Base-by-base conservation (phyloP, 2,888 invertebrate genomes). In the Epistrophella euchroma region DNA sequence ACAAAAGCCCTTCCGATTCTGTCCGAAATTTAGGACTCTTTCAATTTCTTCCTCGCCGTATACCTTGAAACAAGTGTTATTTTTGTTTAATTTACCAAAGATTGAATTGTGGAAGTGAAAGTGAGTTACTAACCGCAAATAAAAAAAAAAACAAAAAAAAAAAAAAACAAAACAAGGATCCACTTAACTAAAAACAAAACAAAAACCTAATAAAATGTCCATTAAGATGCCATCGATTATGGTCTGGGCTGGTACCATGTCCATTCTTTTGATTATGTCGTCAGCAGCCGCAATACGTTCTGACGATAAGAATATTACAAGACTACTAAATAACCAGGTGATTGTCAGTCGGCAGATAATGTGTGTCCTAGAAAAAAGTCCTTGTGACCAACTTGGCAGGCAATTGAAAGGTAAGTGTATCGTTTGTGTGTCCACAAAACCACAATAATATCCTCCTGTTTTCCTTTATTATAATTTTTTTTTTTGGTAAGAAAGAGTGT, bases 341-440 rank as follows among this genome's bases (percentile, higher is more conserved):
- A 91, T 92, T 89, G 92, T 92, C 11, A 92, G 92, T 89, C 90
- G 91, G 79, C 94, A 95, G 89, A 93, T 95, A 73, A 92, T 93
- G 89, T 95, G 95, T 89, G 94, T 95, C 62, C 91, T 95, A 55
- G 93, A 94, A 87, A 93, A 92, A 88, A 94, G 93, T 84, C 93
- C 93, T 11, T 95, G 95, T 89, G 95, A 95, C 91, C 91, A 93
- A 78, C 91, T 95, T 72, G 95, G 95, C 83, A 92, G 92, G 78
- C 94, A 94, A 90, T 92, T 95, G 47, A 95, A 94, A 93, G 93
- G 95, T 95, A 91, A 91, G 90, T 86, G 58, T 10, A 13, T 37
- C 28, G 95, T 95, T 91, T 91, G 89, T 77, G n/a, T 9, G 15
- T n/a, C 11, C 13, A 40, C 9, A 40, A 55, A 62, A 6, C 47